Base-by-base conservation (phyloP, 2,113 vertebrate genomes). In the Herpailurus yagouaroundi region DNA sequence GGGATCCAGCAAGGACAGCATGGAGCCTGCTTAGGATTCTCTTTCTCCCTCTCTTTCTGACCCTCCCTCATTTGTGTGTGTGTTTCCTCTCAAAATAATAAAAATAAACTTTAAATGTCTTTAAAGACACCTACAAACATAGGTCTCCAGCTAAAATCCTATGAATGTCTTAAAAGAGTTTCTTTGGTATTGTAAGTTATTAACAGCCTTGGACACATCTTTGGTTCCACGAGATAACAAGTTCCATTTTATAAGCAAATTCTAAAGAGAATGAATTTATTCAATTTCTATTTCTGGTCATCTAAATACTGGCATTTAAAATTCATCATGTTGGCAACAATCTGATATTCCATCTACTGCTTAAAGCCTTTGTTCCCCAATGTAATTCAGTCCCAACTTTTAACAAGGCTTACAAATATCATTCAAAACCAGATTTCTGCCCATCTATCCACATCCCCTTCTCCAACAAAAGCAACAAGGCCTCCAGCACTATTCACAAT, bases 381-480 rank as follows among this genome's bases (percentile, higher is more conserved):
- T 19, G 41, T 74, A 68, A 95, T 48, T n/a, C n/a, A 88, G 19
- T 64, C 25, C 31, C 69, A 94, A 92, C 36, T 84, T 96, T 55
- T 52, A 88, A 77, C 23, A 79, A 89, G 27, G 71, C 23, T 91
- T 96, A 89, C 41, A 90, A 74, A 90, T 77, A 86, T 12, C 52
- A 90, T 29, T 93, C 74, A 92, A 81, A 96, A 68, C 21, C n/a
- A 87, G 33, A 12, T 74, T 63, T 38, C 18, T 60, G 11, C 10
- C 16, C 21, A 80, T 36, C 68, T 71, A 86, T 1, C 60, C 19
- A 77, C 19, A 86, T 60, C 81, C 19, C 19, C 7, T 25, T 13
- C 36, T 18, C 16, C 63, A 41, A 31, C 36, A 71, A 85, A 91
- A 83, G 73, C 15, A 86, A 80, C 18, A 95, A 57, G 13, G 55